A percentile compares a stretch with the other conserved stretches of the same genome.
These are phyloP conservation scores for Cheilosia grossa DNA, from an alignment of 2,888 invertebrate species.

Conservation along the genomic window DNA sequence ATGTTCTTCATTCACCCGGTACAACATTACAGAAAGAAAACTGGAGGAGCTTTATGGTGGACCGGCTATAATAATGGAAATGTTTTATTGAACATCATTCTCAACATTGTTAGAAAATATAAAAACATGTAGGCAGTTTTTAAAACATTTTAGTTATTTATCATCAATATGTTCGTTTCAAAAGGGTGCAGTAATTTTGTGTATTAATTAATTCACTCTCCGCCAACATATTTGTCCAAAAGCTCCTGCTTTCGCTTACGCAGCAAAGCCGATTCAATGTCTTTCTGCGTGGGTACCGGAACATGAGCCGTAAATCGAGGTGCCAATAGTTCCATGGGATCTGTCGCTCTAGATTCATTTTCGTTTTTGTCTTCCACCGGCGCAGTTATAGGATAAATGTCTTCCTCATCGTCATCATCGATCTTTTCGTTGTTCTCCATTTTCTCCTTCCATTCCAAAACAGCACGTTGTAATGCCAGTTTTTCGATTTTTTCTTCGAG, in stretches of 20 bases:
- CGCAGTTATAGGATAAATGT: slow-evolving; percentile 82
- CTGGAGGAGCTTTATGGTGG: too few species aligned
- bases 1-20: too few species aligned
- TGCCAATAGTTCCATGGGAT: slow-evolving; percentile 82
- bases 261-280: slow-evolving; percentile 96
- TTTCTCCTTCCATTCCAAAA: slow-evolving; percentile 89
- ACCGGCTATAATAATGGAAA: too few species aligned
- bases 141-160: too few species aligned
- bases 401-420: slow-evolving; percentile 88
- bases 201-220: slow-evolving; percentile 79
- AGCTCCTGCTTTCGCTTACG: slow-evolving; percentile 96
- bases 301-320: slow-evolving; percentile 92
- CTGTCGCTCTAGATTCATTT: slow-evolving; percentile 71
- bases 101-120: too few species aligned
- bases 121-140: too few species aligned
- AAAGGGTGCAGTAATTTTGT: not conserved
- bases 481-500: slow-evolving; percentile 92
- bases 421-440: slow-evolving; percentile 87
- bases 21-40: too few species aligned
- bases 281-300: slow-evolving; percentile 96
- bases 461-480: slow-evolving; percentile 85
- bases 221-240: slow-evolving; percentile 90
- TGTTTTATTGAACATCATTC: too few species aligned
- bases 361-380: slow-evolving; percentile 78
- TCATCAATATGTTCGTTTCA: not conserved